These are phyloP conservation scores for Syrista parreyssii DNA, from an alignment of 2,888 invertebrate species.

Conservation along the genomic window DNA sequence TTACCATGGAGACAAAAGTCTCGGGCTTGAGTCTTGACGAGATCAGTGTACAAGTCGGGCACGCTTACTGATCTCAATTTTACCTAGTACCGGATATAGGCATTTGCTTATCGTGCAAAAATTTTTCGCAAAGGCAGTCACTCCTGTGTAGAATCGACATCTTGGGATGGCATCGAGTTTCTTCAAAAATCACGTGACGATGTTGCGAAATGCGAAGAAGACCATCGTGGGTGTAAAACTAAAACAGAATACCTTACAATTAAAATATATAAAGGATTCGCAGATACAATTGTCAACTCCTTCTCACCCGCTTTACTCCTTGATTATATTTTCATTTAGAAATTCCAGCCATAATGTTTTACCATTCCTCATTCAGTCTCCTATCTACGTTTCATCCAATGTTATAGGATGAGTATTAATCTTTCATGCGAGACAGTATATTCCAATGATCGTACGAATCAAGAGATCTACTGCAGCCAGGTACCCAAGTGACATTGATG, in stretches of 20 bases:
- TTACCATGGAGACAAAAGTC: slow-evolving; percentile 4
- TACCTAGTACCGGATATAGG: neutral
- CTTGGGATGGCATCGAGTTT: slow-evolving; percentile 25
- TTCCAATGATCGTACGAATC: neutral
- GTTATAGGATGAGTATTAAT: neutral
- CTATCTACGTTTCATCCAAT: neutral
- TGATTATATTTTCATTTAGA: too few relatives aligned
- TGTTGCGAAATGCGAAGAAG: slow-evolving; percentile 46
- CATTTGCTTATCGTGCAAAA: neutral
- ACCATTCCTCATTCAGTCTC: neutral
- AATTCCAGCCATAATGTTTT: too few relatives aligned
- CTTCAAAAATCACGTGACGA: slow-evolving; percentile 22
- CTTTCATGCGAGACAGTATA: neutral
- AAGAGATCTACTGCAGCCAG: neutral
- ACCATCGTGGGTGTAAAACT: slow-evolving; percentile 42
- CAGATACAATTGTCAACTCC: neutral
- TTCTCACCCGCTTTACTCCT: too few relatives aligned
- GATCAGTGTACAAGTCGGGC: slow-evolving; percentile 27
- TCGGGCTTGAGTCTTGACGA: slow-evolving; percentile 28
- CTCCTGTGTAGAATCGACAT: neutral
- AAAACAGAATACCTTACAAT: neutral
- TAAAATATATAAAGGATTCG: neutral
- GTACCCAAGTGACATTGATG: too few relatives aligned
- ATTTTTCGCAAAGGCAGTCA: neutral
- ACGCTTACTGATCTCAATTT: neutral